A percentile compares a stretch with the other conserved stretches of the same genome.
Evolutionary conservation across 2,888 invertebrate species (phyloP).

Genomic region (Chaitophorus viminalis): DNA sequence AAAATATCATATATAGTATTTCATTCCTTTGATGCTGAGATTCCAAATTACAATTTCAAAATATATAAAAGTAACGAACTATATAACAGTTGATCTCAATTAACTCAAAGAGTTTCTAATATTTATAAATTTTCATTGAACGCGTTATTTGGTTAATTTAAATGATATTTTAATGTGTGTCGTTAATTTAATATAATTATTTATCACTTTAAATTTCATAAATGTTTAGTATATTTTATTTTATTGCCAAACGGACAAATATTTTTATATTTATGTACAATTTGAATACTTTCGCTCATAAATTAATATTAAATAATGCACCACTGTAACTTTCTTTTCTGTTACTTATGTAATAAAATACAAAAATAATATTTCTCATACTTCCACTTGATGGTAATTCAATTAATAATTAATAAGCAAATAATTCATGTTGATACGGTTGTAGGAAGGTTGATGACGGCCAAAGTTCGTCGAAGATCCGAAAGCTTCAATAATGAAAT

Average conservation of each 20-base stretch:
- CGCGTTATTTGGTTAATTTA: not conserved
- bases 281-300: too few relatives aligned
- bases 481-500: conserved; percentile 45
- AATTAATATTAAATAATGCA: not conserved
- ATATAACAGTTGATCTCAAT: not conserved
- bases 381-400: not conserved
- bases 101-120: not conserved
- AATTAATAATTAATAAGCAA: conserved; percentile 4
- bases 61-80: not conserved
- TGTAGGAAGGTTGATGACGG: not conserved
- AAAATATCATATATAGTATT: not conserved
- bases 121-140: not conserved
- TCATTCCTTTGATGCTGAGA: not conserved
- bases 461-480: not conserved
- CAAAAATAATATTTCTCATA: not conserved
- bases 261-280: not conserved
- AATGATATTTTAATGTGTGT: not conserved
- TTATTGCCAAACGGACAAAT: not conserved
- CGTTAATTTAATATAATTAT: not conserved
- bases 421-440: conserved; percentile 16
- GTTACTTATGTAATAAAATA: not conserved
- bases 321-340: not conserved
- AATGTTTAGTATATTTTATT: not conserved
- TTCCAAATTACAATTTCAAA: not conserved
- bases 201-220: not conserved